phyloP scores from a whole-genome alignment of 2,888 invertebrate species.

The Diloba caeruleocephala region DNA sequence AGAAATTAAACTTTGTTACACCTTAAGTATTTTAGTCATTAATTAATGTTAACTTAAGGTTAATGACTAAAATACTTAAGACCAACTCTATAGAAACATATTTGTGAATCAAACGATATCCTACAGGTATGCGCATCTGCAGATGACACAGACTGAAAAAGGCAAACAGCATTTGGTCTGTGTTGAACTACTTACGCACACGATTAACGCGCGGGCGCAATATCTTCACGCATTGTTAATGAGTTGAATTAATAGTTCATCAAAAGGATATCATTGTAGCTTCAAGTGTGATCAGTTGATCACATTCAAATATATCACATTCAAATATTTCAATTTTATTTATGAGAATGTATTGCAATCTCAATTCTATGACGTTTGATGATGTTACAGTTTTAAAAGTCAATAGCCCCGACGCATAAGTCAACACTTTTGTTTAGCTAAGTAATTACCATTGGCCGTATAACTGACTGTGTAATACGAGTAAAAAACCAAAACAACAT shows the following conservation, averaged over 20 bases:
- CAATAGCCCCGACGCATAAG: constrained; percentile 29
- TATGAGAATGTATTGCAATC: constrained; percentile 8
- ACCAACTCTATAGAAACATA: too few relatives aligned
- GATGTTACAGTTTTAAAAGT: constrained; percentile 34
- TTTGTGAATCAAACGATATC: too few relatives aligned
- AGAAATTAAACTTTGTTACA: too few relatives aligned
- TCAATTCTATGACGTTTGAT: constrained; percentile 11
- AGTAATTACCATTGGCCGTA: constrained; percentile 10
- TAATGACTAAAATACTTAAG: neutral
- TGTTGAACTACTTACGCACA: constrained; percentile 17
- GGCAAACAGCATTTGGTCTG: neutral
- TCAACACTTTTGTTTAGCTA: constrained; percentile 37
- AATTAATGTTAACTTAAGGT: constrained; percentile 10
- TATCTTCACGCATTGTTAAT: constrained; percentile 18
- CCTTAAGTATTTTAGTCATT: too few relatives aligned
- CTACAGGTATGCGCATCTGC: too few relatives aligned
- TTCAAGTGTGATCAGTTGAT: too few relatives aligned
- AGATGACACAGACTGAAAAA: too few relatives aligned
- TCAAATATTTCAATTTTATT: too few relatives aligned
- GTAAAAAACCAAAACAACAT: too few relatives aligned
- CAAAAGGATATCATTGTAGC: too few relatives aligned
- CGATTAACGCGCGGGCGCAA: constrained; percentile 14
- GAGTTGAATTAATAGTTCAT: constrained; percentile 28
- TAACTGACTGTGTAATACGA: neutral
- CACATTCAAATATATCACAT: too few relatives aligned